Base-by-base conservation (phyloP, 2,888 invertebrate species). In the Globia sparganii region DNA sequence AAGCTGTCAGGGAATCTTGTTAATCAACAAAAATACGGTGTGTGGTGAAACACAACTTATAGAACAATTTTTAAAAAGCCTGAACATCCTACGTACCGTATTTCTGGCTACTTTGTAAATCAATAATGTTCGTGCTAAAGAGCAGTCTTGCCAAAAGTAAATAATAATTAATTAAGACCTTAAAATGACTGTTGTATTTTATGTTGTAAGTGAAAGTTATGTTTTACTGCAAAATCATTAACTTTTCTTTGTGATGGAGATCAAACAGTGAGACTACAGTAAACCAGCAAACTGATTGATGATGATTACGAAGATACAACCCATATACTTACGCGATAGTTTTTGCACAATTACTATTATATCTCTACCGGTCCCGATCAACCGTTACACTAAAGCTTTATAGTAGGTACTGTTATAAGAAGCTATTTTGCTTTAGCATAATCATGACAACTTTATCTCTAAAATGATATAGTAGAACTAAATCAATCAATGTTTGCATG, bases 271-370 rank as follows among this genome's bases (percentile, higher is more conserved):
- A 71, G 34, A 64, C 28, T 58, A 70, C 72, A 61, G 59, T 69
- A 73, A 84, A 80, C 79, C 69, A 61, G 21, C 58, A 69, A 84
- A 71, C 79, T 89, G 90, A 87, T 89, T 89, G 90, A 90, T 90
- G 89, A 87, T 89, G 89, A 88, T 89, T 85, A 87, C 86, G 77
- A 85, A 83, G 78, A 84, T 80, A 77, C 78, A 76, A 72, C 77
- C 77, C 65, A 85, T 76, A 81, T 85, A n/a, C n/a, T n/a, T n/a
- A 81, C 77, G 85, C 75, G 67, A 87, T 87, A 79, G 90, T 91
- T 93, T 93, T 94, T 92, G 91, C 90, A 82, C 88, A 84, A 82
- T 82, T 76, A 37, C 69, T 82, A 89, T 89, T 90, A 89, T 86
- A 28, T 85, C 81, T 86, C 77, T 84, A 84, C 81, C 88, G 84